phyloP scores from a whole-genome alignment of 2,888 invertebrate species.

The Allacma fusca region DNA sequence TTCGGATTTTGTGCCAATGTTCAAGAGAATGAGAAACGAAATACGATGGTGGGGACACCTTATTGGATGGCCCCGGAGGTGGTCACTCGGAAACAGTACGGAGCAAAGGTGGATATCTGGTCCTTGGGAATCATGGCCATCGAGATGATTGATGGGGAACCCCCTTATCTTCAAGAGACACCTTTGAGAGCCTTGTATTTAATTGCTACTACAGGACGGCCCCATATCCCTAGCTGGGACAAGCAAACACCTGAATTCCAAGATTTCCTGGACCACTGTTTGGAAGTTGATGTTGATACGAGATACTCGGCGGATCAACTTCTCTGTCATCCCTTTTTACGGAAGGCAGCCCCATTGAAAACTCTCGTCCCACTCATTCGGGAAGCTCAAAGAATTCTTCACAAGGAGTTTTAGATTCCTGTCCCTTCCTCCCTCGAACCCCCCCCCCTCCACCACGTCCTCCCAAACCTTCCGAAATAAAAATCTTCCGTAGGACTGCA shows the following conservation, averaged over 20 bases:
- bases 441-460: too few species aligned
- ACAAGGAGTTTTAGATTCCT: conserved; percentile 67
- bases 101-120: conserved; percentile 93
- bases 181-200: conserved; percentile 90
- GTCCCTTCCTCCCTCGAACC: too few species aligned
- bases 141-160: conserved; percentile 96
- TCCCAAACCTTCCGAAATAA: too few species aligned
- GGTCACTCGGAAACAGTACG: conserved; percentile 90
- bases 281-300: conserved; percentile 90
- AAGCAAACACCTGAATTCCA: conserved; percentile 68
- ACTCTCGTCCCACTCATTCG: conserved; percentile 88
- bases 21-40: conserved; percentile 90
- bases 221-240: conserved; percentile 84
- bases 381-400: conserved; percentile 86
- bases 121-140: conserved; percentile 98
- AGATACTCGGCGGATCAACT: conserved; percentile 90
- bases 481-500: too few species aligned
- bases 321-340: conserved; percentile 79
- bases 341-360: conserved; percentile 79
- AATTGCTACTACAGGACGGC: conserved; percentile 94
- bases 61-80: conserved; percentile 87
- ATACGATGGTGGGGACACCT: conserved; percentile 97
- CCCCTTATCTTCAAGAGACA: conserved; percentile 94
- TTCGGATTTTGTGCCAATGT: conserved; percentile 99
- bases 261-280: conserved; percentile 86